Conservation (phyloP, 1,140 invertebrate species). For the Drosophila virilis region DNA sequence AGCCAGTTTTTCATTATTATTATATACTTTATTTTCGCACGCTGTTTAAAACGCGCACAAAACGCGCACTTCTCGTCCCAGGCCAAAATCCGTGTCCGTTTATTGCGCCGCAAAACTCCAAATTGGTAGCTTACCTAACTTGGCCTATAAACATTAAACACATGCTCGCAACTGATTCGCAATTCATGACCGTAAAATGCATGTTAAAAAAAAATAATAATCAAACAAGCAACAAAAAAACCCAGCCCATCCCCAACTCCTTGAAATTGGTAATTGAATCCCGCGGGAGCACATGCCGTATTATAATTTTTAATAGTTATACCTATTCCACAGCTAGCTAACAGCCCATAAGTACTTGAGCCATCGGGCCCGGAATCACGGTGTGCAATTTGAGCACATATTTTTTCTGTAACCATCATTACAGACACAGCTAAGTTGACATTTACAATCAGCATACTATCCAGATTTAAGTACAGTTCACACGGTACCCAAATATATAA, state of each 20-base stretch:
- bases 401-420: constrained; percentile 38
- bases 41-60: constrained; percentile 1
- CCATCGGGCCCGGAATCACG: constrained; percentile 26
- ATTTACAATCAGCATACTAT: constrained; percentile 20
- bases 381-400: constrained; percentile 25
- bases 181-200: background rate
- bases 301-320: constrained; percentile 39
- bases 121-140: background rate
- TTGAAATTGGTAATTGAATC: constrained; percentile 10
- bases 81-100: background rate
- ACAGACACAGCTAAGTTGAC: constrained; percentile 51
- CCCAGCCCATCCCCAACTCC: background rate
- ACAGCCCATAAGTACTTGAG: constrained; percentile 8
- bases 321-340: constrained; percentile 48
- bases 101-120: background rate
- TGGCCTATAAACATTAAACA: constrained; percentile 2
- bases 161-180: background rate
- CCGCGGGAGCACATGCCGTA: constrained; percentile 5
- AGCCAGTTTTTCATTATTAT: background rate
- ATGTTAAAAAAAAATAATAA: background rate
- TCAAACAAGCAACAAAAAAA: too few species aligned
- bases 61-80: background rate
- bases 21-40: constrained; percentile 3
- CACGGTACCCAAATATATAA: background rate
- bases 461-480: background rate